Base-by-base conservation (phyloP, 2,888 invertebrate species). In the Dugesia japonica region DNA sequence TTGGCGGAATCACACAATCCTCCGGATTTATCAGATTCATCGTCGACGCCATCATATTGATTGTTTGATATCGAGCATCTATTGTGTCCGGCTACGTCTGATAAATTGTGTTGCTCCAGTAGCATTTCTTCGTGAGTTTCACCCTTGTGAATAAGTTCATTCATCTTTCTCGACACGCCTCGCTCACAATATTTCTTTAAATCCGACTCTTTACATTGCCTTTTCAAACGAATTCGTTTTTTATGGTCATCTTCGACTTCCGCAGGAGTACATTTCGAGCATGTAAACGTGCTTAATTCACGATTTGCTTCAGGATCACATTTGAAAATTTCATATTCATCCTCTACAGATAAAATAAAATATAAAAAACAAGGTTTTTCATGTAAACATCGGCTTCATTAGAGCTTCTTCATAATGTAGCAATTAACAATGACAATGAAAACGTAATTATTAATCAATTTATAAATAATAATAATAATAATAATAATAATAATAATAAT, bases 321-420 rank as follows among this genome's bases (percentile, higher is more conserved):
- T n/a, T 56, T 56, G 56, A 56, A 56, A 4, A 56, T 56, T 56
- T 56, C 56, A 23, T 56, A 56, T 56, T 56, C 56, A n/a, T 56
- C 56, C 17, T 56, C 56, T 56, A 38, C n/a, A n/a, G n/a, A n/a
- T n/a, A n/a, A n/a, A n/a, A 31, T 31, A 7, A 31, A 31, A 31
- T 4, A 13, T 13, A 31, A 31, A 7, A 31, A 13, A 31, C 4
- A 31, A 7, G 31, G 31, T n/a, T n/a, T n/a, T n/a, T n/a, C n/a
- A n/a, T n/a, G n/a, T n/a, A n/a, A n/a, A n/a, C n/a, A n/a, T n/a
- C n/a, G n/a, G n/a, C n/a, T n/a, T n/a, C n/a, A n/a, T n/a, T n/a
- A n/a, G n/a, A n/a, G n/a, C n/a, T n/a, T n/a, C n/a, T n/a, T n/a
- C n/a, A n/a, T n/a, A n/a, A n/a, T n/a, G n/a, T n/a, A n/a, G n/a